A percentile compares a stretch with the other conserved stretches of the same genome.
These are phyloP conservation scores for Calosoma granatense DNA, from an alignment of 1,140 invertebrate species.

Conservation along the genomic window DNA sequence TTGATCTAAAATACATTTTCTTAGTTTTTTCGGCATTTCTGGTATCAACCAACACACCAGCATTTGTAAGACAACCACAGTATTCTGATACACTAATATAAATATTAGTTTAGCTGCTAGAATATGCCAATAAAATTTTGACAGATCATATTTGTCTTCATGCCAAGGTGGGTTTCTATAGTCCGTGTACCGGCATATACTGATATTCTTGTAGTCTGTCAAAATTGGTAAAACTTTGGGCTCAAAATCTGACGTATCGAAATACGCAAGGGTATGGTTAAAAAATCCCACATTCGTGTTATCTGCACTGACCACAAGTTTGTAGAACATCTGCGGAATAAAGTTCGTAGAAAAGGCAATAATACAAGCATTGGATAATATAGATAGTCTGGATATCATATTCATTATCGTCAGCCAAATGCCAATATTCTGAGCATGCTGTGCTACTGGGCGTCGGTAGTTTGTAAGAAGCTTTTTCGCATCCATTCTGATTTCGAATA, in stretches of 20 bases:
- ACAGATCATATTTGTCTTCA: conserved; percentile 47
- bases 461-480: conserved; percentile 66
- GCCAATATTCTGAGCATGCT: conserved; percentile 60
- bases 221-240: conserved; percentile 39
- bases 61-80: conserved; percentile 65
- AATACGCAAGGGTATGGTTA: conserved; percentile 62
- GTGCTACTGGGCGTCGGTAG: conserved; percentile 55
- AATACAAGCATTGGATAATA: conserved; percentile 56
- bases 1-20: conserved; percentile 70
- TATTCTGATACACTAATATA: conserved; percentile 81
- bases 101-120: conserved; percentile 68
- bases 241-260: conserved; percentile 44
- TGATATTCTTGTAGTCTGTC: conserved; percentile 40
- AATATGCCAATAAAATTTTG: conserved; percentile 68
- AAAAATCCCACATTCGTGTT: conserved; percentile 56
- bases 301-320: conserved; percentile 38
- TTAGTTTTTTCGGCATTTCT: conserved; percentile 60
- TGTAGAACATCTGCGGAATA: conserved; percentile 68
- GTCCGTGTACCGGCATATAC: conserved; percentile 45
- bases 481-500: conserved; percentile 67
- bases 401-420: conserved; percentile 65
- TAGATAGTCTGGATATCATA: conserved; percentile 56
- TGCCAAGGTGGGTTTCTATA: conserved; percentile 44
- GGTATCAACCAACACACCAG: conserved; percentile 72
- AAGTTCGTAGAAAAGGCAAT: conserved; percentile 83